phyloP scores from a whole-genome alignment of 2,888 invertebrate species.

The Nephrotoma flavescens region DNA sequence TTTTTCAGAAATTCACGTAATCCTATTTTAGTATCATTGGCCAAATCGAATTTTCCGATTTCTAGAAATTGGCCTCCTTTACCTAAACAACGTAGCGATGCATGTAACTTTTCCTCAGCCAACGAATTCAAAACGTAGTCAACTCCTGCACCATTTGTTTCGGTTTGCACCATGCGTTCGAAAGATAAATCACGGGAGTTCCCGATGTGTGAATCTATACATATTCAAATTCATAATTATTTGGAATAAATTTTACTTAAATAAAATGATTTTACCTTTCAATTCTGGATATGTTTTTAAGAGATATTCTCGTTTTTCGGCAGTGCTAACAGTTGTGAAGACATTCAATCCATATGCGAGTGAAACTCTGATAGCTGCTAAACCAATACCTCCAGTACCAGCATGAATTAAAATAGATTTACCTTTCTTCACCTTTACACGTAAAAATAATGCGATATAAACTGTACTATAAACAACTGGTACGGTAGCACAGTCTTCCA shows the following conservation, averaged over 20 bases:
- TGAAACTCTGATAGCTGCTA: slow-evolving; percentile 62
- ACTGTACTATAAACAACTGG: slow-evolving; percentile 63
- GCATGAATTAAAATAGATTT: too few species aligned
- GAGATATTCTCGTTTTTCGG: slow-evolving; percentile 48
- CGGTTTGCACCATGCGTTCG: slow-evolving; percentile 64
- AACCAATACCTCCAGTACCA: slow-evolving; percentile 23
- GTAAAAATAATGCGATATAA: slow-evolving; percentile 42
- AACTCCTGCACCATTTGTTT: slow-evolving; percentile 77
- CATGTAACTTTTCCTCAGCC: slow-evolving; percentile 54
- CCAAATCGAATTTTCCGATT: too few species aligned
- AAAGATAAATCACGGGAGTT: slow-evolving; percentile 79
- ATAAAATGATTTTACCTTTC: slow-evolving; percentile 31
- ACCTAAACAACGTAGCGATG: slow-evolving; percentile 27
- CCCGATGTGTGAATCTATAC: slow-evolving; percentile 46
- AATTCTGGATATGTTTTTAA: slow-evolving; percentile 37
- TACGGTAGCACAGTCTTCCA: slow-evolving; percentile 61
- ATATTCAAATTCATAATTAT: too few species aligned
- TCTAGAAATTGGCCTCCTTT: too few species aligned
- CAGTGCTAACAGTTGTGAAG: slow-evolving; percentile 55
- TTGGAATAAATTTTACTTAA: too few species aligned
- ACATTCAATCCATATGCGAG: slow-evolving; percentile 47
- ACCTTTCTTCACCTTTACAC: too few species aligned
- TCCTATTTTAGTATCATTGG: slow-evolving; percentile 33
- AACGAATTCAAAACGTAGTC: slow-evolving; percentile 87
- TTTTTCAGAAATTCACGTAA: slow-evolving; percentile 55